Evolutionary conservation across 2,797 vertebrate genomes (phyloP).

Genomic region (Pteropus rufus): DNA sequence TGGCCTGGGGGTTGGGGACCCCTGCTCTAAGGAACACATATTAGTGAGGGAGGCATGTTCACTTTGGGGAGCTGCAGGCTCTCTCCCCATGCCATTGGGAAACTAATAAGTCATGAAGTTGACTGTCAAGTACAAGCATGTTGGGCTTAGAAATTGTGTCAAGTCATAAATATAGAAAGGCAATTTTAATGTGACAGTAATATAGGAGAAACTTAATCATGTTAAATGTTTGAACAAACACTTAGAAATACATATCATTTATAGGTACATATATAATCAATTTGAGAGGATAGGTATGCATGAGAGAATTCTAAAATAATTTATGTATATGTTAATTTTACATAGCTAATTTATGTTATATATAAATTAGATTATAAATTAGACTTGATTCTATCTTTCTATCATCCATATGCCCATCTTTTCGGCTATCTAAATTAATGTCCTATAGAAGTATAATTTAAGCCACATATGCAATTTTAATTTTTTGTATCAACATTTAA

Average conservation of each 20-base stretch:
- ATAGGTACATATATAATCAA: not conserved
- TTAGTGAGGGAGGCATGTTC: not conserved
- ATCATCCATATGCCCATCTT: not conserved
- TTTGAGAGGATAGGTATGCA: not conserved
- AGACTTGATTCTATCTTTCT: not conserved
- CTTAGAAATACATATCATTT: not conserved
- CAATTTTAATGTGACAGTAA: not conserved
- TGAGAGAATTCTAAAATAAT: conserved; percentile 3
- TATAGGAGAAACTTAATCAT: not conserved
- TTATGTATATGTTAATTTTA: not conserved
- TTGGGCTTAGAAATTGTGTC: not conserved
- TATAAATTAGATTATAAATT: not conserved
- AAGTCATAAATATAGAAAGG: not conserved
- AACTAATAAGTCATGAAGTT: not conserved
- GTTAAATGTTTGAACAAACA: not conserved
- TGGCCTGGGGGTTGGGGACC: too few relatives aligned
- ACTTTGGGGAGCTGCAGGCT: accelerated
- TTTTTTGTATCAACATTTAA: not conserved
- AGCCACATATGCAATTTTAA: not conserved
- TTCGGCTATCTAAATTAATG: not conserved
- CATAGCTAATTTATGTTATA: not conserved
- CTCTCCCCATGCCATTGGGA: not conserved
- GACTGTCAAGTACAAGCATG: not conserved
- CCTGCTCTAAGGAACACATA: accelerated
- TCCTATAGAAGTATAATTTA: not conserved